Conservation (phyloP, 92 coral and sea anemone genomes). For the Epizoanthus stellaris region DNA sequence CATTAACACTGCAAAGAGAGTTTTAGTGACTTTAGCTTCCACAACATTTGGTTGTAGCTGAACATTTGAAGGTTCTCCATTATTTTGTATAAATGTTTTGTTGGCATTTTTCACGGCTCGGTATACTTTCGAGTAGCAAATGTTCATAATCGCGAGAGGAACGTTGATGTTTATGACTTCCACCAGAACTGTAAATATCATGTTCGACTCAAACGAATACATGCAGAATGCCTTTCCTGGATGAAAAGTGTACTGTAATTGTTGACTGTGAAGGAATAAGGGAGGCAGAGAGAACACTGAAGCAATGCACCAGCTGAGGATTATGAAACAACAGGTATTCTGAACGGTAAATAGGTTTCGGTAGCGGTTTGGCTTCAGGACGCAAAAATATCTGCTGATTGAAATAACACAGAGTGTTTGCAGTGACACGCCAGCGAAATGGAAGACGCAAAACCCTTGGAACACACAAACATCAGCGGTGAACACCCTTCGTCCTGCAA, state of each 20-base stretch:
- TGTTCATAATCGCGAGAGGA: background rate
- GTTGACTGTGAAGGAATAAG: too few species aligned
- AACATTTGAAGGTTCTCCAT: background rate
- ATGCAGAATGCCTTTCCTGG: background rate
- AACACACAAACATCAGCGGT: background rate
- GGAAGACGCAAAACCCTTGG: background rate
- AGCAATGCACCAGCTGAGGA: background rate
- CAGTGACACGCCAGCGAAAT: background rate
- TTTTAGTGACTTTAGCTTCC: background rate
- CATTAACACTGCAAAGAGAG: background rate
- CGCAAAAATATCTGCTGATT: constrained; percentile 6
- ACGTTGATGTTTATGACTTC: background rate
- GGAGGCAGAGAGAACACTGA: background rate
- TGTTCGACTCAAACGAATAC: background rate
- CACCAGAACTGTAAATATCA: background rate
- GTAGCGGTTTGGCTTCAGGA: background rate
- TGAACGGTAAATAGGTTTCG: too few species aligned
- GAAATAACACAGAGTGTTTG: constrained; percentile 4
- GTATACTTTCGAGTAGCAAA: background rate
- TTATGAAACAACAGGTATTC: too few species aligned
- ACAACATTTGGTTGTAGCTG: background rate
- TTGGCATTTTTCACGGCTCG: background rate
- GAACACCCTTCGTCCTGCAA: background rate
- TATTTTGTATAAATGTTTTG: background rate
- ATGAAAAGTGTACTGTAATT: background rate